Evolutionary conservation across 1,140 invertebrate genomes (phyloP).

Genomic region (Araneus ventricosus): DNA sequence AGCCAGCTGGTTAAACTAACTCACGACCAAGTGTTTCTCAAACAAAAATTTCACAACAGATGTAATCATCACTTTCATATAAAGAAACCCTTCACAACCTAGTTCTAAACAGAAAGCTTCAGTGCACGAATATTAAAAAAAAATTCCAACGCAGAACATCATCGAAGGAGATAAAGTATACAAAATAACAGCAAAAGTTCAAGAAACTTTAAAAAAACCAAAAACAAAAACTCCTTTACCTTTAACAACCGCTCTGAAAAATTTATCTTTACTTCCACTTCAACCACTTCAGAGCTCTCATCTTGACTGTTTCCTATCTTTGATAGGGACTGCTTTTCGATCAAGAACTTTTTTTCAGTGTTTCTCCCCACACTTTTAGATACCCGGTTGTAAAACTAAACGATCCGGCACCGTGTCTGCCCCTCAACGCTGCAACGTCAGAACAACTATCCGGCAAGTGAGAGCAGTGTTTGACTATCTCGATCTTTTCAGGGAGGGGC

Average conservation of each 20-base stretch:
- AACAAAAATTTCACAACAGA: too few relatives aligned
- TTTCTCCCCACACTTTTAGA: background rate
- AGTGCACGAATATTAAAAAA: background rate
- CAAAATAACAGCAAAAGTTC: background rate
- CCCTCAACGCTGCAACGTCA: background rate
- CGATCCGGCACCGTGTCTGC: background rate
- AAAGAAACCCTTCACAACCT: background rate
- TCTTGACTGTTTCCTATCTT: background rate
- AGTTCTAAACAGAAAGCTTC: background rate
- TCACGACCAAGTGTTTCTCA: too few relatives aligned
- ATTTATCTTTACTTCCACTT: background rate
- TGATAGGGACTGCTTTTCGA: background rate
- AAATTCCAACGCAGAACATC: background rate
- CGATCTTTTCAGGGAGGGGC: conserved; percentile 60
- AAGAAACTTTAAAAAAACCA: background rate
- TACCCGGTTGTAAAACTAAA: conserved; percentile 40
- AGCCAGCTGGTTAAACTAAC: too few relatives aligned
- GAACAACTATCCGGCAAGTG: conserved; percentile 49
- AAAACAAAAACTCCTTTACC: background rate
- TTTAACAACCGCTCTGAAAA: background rate
- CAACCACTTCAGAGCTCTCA: background rate
- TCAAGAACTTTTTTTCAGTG: background rate
- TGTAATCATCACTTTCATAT: background rate
- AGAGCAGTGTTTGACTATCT: conserved; percentile 62
- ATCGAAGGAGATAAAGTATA: background rate